These are phyloP conservation scores for Sinella curviseta DNA, from an alignment of 1,140 invertebrate species.

Conservation along the genomic window DNA sequence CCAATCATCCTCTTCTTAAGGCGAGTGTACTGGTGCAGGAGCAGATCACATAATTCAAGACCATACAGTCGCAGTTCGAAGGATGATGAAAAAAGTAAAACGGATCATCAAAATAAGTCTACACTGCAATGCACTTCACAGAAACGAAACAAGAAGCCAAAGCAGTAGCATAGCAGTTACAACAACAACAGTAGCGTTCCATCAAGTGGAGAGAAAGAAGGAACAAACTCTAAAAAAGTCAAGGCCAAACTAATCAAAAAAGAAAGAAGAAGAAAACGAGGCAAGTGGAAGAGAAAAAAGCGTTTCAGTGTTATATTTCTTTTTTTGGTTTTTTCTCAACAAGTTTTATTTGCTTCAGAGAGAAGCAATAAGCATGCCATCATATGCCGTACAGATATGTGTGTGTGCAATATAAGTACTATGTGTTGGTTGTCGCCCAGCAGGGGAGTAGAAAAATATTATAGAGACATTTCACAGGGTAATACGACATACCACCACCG, in stretches of 20 bases:
- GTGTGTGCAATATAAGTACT: no score
- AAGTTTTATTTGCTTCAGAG: slow-evolving; percentile 32
- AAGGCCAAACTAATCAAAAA: slow-evolving; percentile 28
- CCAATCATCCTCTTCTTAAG: no score
- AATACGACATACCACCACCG: no score
- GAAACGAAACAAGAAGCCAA: not conserved
- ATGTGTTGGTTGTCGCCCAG: no score
- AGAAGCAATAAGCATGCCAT: no score
- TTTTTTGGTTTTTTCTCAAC: no score
- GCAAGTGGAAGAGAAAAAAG: no score
- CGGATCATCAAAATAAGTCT: not conserved
- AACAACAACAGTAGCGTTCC: not conserved
- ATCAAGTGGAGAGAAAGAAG: not conserved
- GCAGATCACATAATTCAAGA: slow-evolving; percentile 4
- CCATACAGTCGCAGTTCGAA: not conserved
- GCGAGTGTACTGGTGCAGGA: no score
- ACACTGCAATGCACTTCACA: not conserved
- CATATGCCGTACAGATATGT: no score
- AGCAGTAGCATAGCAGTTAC: not conserved
- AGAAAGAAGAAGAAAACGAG: no score
- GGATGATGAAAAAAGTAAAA: slow-evolving; percentile 3
- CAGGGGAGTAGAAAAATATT: no score
- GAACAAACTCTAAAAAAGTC: not conserved
- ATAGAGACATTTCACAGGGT: no score
- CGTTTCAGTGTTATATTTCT: slow-evolving; percentile 12